Evolutionary conservation across 2,888 invertebrate genomes (phyloP).

Genomic region (Parnassius glacialis): DNA sequence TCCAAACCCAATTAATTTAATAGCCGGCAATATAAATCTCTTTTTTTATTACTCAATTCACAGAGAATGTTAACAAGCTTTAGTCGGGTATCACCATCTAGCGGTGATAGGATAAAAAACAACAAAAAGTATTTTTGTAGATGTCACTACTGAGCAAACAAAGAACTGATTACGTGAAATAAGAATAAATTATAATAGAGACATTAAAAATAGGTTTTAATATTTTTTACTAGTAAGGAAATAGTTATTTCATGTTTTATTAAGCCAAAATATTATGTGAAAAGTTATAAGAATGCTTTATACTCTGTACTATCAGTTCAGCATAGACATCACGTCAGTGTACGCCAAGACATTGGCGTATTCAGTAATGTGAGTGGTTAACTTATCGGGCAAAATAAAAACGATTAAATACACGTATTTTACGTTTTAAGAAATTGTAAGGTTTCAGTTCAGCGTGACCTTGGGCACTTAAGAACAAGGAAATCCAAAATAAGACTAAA

Average conservation of each 20-base stretch:
- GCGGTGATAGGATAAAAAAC: not conserved
- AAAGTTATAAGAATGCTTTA: not conserved
- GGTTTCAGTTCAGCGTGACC: slow-evolving; percentile 31
- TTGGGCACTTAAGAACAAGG: slow-evolving; percentile 3
- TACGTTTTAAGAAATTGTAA: slow-evolving; percentile 32
- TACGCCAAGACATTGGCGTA: slow-evolving; percentile 58
- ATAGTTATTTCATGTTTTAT: not conserved
- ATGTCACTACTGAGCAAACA: slow-evolving; percentile 5
- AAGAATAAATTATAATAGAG: not conserved
- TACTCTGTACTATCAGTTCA: slow-evolving; percentile 13
- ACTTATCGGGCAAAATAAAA: slow-evolving; percentile 40
- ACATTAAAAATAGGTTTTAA: not conserved
- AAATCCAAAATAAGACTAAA: slow-evolving; percentile 4
- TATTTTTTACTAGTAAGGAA: not conserved
- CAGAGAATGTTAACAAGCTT: too few relatives aligned
- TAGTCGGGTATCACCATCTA: not conserved
- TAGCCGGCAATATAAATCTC: slow-evolving; percentile 3
- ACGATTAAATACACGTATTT: slow-evolving; percentile 37
- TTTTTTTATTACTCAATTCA: slow-evolving; percentile 8
- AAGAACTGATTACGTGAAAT: not conserved
- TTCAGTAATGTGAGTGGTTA: slow-evolving; percentile 35
- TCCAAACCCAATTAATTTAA: slow-evolving; percentile 16
- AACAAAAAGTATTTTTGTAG: not conserved
- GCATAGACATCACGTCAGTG: slow-evolving; percentile 57
- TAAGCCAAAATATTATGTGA: not conserved